Percentiles rank a stretch among this genome's conserved stretches.
Conservation (phyloP, 2,888 invertebrate species). For the Aphrophora alni region DNA sequence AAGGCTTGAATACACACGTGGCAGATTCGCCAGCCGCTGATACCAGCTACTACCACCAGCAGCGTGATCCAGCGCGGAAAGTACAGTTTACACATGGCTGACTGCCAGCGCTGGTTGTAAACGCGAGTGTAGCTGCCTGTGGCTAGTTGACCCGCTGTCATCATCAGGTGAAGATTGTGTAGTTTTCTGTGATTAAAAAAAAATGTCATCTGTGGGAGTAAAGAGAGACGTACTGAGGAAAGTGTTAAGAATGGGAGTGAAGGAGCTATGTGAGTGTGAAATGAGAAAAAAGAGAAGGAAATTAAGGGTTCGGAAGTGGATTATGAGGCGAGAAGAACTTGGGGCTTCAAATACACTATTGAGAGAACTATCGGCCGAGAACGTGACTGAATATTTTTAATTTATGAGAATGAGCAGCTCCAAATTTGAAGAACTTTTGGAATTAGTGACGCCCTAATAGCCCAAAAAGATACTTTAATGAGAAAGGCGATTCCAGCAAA, state of each 20-base stretch:
- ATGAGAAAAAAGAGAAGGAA: background rate
- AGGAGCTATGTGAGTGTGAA: background rate
- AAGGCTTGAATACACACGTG: background rate
- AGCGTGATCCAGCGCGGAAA: background rate
- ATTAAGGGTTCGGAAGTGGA: too few species aligned
- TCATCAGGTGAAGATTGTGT: background rate
- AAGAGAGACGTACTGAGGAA: background rate
- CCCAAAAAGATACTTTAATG: too few species aligned
- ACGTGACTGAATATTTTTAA: too few species aligned
- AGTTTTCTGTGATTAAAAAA: background rate
- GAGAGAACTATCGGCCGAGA: too few species aligned
- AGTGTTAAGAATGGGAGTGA: slow-evolving; percentile 14
- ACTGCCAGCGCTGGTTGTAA: slow-evolving; percentile 11
- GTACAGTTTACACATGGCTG: background rate
- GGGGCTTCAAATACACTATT: too few species aligned
- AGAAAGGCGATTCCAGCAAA: too few species aligned
- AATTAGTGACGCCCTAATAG: too few species aligned
- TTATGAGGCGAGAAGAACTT: too few species aligned
- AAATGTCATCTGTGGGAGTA: slow-evolving; percentile 12
- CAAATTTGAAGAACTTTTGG: too few species aligned
- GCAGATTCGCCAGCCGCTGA: slow-evolving; percentile 6
- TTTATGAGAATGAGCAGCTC: too few species aligned
- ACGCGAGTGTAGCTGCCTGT: background rate
- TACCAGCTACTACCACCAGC: slow-evolving; percentile 6
- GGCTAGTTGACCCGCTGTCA: background rate